Conservation (phyloP, 2,797 vertebrate species). For the Amphiprion clarkii region DNA sequence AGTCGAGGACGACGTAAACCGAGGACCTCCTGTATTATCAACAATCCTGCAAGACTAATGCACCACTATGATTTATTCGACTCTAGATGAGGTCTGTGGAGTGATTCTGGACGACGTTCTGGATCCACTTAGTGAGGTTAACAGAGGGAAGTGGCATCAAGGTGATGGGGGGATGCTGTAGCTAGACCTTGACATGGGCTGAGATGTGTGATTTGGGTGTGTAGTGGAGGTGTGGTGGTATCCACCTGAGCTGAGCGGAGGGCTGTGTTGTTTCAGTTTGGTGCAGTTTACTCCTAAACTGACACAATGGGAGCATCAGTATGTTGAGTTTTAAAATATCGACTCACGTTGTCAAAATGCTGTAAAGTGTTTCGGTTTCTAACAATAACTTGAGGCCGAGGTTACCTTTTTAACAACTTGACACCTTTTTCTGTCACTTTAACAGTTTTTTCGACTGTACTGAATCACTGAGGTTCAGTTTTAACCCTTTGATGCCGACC, state of each 20-base stretch:
- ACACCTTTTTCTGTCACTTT: no score
- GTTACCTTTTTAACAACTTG: no score
- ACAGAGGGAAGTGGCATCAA: conserved; percentile 35
- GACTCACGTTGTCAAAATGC: not conserved
- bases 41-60: not conserved
- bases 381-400: no score
- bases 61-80: conserved; percentile 9
- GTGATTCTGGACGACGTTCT: conserved; percentile 38
- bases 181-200: conserved; percentile 55
- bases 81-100: conserved; percentile 11
- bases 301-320: conserved; percentile 8
- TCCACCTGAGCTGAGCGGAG: conserved; percentile 51
- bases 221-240: conserved; percentile 38
- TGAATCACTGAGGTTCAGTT: no score
- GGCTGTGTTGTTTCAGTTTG: conserved; percentile 47
- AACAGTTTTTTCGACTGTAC: no score
- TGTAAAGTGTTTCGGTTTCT: not conserved
- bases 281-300: conserved; percentile 28
- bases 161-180: conserved; percentile 32
- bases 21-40: no score
- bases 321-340: not conserved
- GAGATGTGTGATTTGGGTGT: conserved; percentile 68
- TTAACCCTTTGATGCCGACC: no score
- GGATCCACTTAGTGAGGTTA: conserved; percentile 61
- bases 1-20: no score